Conservation (phyloP, 2,797 vertebrate species). For the Forpus xanthops region DNA sequence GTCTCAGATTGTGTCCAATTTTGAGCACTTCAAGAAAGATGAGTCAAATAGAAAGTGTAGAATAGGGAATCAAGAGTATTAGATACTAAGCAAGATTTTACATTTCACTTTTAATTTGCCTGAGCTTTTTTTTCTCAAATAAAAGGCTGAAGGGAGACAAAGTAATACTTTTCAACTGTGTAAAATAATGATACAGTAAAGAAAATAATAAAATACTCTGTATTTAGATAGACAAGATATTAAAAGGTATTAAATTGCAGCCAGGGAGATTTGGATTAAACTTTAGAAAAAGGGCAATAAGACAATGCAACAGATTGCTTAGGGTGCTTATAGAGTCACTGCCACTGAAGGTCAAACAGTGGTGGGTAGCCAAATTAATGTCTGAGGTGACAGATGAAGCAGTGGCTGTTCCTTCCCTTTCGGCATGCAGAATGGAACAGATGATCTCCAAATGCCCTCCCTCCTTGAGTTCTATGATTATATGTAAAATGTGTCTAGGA, state of each 20-base stretch:
- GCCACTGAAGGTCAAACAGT: background rate
- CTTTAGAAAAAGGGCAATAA: background rate
- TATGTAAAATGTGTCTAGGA: background rate
- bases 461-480: background rate
- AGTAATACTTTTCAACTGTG: background rate
- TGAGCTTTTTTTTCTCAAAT: background rate
- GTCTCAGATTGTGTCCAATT: background rate
- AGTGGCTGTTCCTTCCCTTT: background rate
- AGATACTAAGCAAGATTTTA: background rate
- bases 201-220: background rate
- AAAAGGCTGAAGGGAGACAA: background rate
- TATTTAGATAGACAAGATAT: background rate
- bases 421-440: background rate
- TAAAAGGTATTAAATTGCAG: background rate
- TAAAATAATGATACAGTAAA: background rate
- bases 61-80: fast-evolving
- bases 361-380: background rate
- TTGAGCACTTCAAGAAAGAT: background rate
- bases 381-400: background rate
- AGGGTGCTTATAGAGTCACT: background rate
- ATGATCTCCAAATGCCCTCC: background rate
- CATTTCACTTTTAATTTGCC: background rate
- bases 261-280: background rate
- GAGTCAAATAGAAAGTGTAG: fast-evolving
- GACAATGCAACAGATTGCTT: background rate